Evolutionary conservation across 1,140 invertebrate species (phyloP).

Genomic region (Meloidogyne hapla): DNA sequence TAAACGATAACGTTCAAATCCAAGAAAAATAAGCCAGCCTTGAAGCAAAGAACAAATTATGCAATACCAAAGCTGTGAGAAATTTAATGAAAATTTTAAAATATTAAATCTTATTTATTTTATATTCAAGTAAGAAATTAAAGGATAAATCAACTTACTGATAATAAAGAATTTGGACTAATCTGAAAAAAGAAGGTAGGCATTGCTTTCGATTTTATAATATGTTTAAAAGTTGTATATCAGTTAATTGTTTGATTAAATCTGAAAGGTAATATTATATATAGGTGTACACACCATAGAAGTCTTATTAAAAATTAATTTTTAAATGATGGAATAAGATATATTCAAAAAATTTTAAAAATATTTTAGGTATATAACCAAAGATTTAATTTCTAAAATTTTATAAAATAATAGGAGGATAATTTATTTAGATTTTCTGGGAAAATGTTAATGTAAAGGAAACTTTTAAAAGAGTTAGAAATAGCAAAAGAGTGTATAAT

Average conservation of each 20-base stretch:
- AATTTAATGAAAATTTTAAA: no score
- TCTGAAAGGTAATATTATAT: no score
- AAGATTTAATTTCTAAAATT: neutral
- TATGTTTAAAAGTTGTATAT: neutral
- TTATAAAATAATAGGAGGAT: neutral
- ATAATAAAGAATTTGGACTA: slow-evolving; percentile 18
- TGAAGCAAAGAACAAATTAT: slow-evolving; percentile 44
- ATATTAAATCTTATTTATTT: neutral
- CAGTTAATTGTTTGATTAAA: neutral
- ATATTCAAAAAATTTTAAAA: no score
- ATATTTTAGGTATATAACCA: neutral
- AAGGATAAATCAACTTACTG: slow-evolving; percentile 1
- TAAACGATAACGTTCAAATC: slow-evolving; percentile 57
- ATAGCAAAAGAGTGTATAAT: no score
- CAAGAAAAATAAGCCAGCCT: slow-evolving; percentile 57
- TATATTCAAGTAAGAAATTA: neutral
- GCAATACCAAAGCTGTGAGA: slow-evolving; percentile 14
- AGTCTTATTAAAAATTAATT: no score
- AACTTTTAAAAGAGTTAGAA: neutral
- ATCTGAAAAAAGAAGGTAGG: slow-evolving; percentile 16
- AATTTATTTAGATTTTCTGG: neutral
- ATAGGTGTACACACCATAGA: no score
- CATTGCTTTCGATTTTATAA: neutral
- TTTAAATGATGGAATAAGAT: no score
- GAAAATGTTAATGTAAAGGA: neutral